phyloP scores from a whole-genome alignment of 2,113 vertebrate genomes.

The Potamarius usumacintae region DNA sequence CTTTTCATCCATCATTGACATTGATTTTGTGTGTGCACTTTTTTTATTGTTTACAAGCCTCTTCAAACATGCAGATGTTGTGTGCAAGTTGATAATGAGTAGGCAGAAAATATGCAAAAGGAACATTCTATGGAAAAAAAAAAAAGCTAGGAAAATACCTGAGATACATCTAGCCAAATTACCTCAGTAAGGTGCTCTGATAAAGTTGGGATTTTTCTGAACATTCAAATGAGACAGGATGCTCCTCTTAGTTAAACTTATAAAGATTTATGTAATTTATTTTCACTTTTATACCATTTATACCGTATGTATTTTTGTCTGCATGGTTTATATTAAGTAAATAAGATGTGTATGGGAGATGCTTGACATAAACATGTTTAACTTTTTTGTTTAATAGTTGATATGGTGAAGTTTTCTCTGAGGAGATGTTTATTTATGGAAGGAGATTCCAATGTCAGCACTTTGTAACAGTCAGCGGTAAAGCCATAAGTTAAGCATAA shows the following conservation, averaged over 20 bases:
- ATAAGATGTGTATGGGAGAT: too few relatives aligned
- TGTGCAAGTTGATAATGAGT: slow-evolving; percentile 14
- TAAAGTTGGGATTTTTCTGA: not conserved
- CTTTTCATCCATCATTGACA: slow-evolving; percentile 29
- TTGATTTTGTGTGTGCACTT: slow-evolving; percentile 35
- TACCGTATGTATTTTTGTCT: too few relatives aligned
- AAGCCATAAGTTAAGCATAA: too few relatives aligned
- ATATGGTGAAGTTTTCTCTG: too few relatives aligned
- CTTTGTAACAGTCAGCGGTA: too few relatives aligned
- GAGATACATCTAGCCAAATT: not conserved
- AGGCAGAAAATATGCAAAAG: not conserved
- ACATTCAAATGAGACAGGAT: too few relatives aligned
- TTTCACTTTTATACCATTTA: too few relatives aligned
- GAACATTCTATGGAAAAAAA: not conserved
- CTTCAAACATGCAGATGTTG: slow-evolving; percentile 12
- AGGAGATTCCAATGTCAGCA: too few relatives aligned
- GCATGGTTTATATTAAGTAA: too few relatives aligned
- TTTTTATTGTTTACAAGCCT: slow-evolving; percentile 19
- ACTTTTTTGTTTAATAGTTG: too few relatives aligned
- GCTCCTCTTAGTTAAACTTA: not conserved
- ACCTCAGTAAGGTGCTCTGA: not conserved
- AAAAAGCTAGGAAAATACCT: not conserved
- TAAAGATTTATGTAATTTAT: not conserved
- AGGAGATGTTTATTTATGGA: too few relatives aligned
- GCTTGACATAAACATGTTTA: too few relatives aligned